Conservation (phyloP, 2,113 vertebrate species). For the Heterocephalus glaber region DNA sequence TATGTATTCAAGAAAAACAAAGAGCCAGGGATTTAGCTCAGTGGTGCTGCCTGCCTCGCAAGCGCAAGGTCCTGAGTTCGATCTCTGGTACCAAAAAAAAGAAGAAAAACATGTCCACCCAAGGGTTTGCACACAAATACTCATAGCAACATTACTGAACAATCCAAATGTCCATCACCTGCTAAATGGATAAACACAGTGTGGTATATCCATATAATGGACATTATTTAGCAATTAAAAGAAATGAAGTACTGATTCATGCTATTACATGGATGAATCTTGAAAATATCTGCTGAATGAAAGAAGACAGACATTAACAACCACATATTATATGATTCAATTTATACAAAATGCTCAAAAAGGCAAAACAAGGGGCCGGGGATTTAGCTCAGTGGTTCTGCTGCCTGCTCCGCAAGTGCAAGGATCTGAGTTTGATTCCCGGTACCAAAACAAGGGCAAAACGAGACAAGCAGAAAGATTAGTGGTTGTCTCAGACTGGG, state of each 20-base stretch:
- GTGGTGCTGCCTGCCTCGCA: too few relatives aligned
- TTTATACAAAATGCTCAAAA: not conserved
- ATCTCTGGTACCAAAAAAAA: too few relatives aligned
- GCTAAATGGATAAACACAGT: not conserved
- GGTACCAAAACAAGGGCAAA: too few relatives aligned
- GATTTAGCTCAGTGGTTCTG: too few relatives aligned
- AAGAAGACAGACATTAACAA: not conserved
- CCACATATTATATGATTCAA: not conserved
- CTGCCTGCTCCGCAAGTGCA: too few relatives aligned
- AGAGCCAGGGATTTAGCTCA: too few relatives aligned
- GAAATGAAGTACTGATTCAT: slow-evolving; percentile 40
- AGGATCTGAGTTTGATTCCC: too few relatives aligned
- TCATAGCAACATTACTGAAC: not conserved
- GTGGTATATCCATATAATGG: not conserved
- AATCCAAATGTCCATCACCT: not conserved
- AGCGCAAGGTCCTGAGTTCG: too few relatives aligned
- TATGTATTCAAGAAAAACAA: slow-evolving; percentile 21
- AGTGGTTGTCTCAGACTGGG: not conserved
- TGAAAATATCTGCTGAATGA: slow-evolving; percentile 16
- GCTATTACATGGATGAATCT: not conserved
- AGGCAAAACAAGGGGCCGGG: slow-evolving; percentile 27
- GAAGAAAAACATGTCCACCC: not conserved
- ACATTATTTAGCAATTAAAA: slow-evolving; percentile 11
- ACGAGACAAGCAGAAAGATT: not conserved
- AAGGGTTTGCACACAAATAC: slow-evolving; percentile 28